Evolutionary conservation across 2,113 vertebrate species (phyloP).

Genomic region (Heteronetta atricapilla): DNA sequence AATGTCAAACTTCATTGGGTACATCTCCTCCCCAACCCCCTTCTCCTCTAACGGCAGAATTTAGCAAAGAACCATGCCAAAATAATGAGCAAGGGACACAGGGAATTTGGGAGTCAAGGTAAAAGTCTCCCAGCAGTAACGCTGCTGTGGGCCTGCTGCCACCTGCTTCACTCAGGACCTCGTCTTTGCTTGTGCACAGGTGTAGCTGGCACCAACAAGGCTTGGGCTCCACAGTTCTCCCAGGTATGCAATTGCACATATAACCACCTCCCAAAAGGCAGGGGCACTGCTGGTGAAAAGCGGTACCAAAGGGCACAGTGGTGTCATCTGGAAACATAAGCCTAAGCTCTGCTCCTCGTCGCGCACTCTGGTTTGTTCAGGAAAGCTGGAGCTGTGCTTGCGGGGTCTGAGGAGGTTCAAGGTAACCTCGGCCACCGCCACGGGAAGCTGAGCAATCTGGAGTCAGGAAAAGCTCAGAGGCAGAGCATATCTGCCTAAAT

Average conservation of each 20-base stretch:
- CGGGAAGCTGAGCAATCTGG: neutral
- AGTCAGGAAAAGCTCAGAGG: slow-evolving; percentile 22
- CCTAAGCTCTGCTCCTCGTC: neutral
- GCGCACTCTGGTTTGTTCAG: neutral
- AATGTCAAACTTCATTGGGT: slow-evolving; percentile 71
- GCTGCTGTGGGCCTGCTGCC: neutral
- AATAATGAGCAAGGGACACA: slow-evolving; percentile 55
- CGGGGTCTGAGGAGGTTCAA: neutral
- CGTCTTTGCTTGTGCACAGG: neutral
- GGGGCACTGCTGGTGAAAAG: neutral
- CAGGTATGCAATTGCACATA: slow-evolving; percentile 9
- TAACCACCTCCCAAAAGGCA: neutral
- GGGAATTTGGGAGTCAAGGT: slow-evolving; percentile 63
- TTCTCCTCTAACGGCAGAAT: slow-evolving; percentile 57
- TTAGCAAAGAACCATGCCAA: slow-evolving; percentile 67
- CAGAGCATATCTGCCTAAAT: slow-evolving; percentile 65
- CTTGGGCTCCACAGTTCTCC: neutral
- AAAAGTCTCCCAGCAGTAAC: slow-evolving; percentile 29
- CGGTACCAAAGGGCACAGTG: neutral
- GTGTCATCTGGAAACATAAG: neutral
- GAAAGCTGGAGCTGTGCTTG: neutral
- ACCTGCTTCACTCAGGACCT: neutral
- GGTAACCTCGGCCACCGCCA: neutral
- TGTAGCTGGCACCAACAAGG: neutral
- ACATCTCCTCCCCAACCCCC: neutral